Percentiles rank a stretch among this genome's conserved stretches.
Conservation (phyloP, 2,797 vertebrate genomes). For the Spheniscus humboldti region DNA sequence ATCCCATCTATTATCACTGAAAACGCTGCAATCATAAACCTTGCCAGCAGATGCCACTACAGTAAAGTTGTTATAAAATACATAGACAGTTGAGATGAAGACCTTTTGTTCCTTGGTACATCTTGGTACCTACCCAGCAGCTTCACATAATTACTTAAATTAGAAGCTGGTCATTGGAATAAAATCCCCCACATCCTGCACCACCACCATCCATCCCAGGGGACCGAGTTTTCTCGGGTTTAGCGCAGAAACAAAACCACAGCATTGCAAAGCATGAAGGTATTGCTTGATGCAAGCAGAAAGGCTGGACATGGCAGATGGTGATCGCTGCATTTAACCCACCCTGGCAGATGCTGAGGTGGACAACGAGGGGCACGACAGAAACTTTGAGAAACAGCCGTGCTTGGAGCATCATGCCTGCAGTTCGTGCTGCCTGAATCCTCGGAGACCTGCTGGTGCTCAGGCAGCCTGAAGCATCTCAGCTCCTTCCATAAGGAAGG, state of each 20-base stretch:
- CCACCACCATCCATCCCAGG: neutral
- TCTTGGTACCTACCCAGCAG: neutral
- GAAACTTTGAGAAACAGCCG: neutral
- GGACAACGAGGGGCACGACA: fast-evolving
- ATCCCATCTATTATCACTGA: neutral
- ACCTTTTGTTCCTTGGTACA: fast-evolving
- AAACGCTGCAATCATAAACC: neutral
- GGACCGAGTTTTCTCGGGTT: neutral
- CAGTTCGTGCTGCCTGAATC: neutral
- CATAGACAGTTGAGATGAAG: neutral
- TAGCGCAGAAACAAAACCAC: neutral
- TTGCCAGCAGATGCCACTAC: slow-evolving; percentile 27
- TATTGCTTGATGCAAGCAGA: neutral
- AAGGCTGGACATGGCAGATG: neutral
- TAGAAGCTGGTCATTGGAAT: neutral
- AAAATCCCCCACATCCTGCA: neutral
- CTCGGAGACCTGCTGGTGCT: neutral
- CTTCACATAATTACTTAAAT: neutral
- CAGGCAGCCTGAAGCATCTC: neutral
- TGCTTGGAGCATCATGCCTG: neutral
- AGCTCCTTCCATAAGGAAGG: neutral
- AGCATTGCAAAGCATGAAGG: neutral
- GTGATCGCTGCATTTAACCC: neutral
- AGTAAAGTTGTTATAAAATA: neutral
- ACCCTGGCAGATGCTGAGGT: neutral